Conservation (phyloP, 1,140 invertebrate species). For the Brachionus sp. region DNA sequence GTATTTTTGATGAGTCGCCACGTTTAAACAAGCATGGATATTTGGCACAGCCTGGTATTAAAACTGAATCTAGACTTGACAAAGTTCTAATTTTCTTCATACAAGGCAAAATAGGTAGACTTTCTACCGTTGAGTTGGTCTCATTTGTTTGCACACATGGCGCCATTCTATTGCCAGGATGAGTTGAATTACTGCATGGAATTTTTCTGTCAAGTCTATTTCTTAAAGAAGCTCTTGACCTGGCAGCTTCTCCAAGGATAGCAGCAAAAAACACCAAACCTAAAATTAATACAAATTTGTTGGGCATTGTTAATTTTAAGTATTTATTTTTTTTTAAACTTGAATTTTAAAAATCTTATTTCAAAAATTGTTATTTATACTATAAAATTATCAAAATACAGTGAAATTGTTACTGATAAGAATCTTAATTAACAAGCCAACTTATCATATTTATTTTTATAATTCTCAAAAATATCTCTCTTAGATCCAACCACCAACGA, state of each 20-base stretch:
- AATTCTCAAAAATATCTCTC: neutral
- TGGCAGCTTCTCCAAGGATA: neutral
- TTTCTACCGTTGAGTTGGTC: neutral
- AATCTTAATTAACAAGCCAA: neutral
- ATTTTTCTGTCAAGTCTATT: neutral
- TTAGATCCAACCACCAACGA: neutral
- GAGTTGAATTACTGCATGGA: neutral
- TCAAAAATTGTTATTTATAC: conserved; percentile 4
- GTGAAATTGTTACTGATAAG: conserved; percentile 1
- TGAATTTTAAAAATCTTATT: neutral
- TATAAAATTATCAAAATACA: neutral
- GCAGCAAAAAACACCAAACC: neutral
- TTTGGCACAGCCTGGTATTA: neutral
- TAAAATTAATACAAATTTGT: neutral
- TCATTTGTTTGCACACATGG: neutral
- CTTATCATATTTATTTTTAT: neutral
- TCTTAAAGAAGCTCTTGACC: neutral
- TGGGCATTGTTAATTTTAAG: neutral
- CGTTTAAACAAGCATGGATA: conserved; percentile 5
- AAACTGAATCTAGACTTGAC: neutral
- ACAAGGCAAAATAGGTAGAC: neutral
- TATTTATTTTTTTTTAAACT: neutral
- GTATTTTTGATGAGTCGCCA: neutral
- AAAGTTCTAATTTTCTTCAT: neutral
- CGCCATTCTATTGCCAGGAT: conserved; percentile 23